Conservation (phyloP, 2,888 invertebrate genomes). For the Gibbula magus region DNA sequence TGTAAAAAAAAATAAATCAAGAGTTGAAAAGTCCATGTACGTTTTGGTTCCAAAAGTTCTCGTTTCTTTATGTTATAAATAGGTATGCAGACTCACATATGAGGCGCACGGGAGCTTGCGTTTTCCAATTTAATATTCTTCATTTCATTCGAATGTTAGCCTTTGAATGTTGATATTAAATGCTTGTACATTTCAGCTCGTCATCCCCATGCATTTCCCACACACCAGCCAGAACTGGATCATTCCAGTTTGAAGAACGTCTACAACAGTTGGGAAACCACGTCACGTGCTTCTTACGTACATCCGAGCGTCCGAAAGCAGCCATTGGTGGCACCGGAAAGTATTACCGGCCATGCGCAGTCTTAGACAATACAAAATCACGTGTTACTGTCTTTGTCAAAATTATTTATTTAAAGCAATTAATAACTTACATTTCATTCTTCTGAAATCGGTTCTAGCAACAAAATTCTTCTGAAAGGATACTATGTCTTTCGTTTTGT, state of each 20-base stretch:
- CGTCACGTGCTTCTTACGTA: conserved; percentile 66
- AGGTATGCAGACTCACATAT: no score
- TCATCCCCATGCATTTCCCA: conserved; percentile 67
- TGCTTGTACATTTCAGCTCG: conserved; percentile 48
- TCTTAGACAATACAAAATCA: not conserved
- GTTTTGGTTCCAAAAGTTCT: no score
- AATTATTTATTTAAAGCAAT: not conserved
- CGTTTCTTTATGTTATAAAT: no score
- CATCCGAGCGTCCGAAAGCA: conserved; percentile 59
- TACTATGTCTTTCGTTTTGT: not conserved
- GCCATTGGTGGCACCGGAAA: conserved; percentile 43
- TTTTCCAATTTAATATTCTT: no score
- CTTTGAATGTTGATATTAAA: no score
- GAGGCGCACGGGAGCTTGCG: no score
- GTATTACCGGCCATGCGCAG: not conserved
- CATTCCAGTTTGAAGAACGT: conserved; percentile 51
- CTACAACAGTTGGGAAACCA: conserved; percentile 73
- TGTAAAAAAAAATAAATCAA: no score
- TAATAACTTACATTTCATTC: no score
- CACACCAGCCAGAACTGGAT: conserved; percentile 73
- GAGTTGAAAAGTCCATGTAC: no score
- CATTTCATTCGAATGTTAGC: no score
- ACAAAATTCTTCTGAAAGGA: not conserved
- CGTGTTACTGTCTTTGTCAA: not conserved
- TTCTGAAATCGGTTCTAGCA: no score